Percentiles rank a stretch among this genome's conserved stretches.
phyloP scores from a whole-genome alignment of 2,888 invertebrate genomes.

The Sympetrum striolatum region DNA sequence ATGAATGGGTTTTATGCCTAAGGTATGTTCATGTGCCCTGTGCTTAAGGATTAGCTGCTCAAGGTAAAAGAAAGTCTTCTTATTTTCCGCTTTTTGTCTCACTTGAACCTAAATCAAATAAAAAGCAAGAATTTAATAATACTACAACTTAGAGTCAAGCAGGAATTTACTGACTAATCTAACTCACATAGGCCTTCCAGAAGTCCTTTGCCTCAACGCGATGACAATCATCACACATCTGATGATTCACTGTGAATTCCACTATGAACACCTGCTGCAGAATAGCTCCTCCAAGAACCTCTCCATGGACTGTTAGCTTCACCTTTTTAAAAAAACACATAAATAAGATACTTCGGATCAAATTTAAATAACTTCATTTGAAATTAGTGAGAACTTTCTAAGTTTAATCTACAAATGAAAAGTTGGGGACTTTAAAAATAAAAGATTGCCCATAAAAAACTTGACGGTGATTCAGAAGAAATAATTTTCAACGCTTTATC shows the following conservation, averaged over 20 bases:
- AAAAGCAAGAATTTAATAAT: background rate
- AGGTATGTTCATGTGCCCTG: slow-evolving; percentile 86
- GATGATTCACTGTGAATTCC: slow-evolving; percentile 88
- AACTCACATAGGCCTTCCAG: slow-evolving; percentile 82
- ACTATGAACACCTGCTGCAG: slow-evolving; percentile 95
- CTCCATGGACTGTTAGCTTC: slow-evolving; percentile 93
- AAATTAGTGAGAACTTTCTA: no score
- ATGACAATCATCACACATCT: slow-evolving; percentile 98
- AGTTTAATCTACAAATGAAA: no score
- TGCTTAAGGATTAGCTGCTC: slow-evolving; percentile 97
- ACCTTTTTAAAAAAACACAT: slow-evolving; percentile 60
- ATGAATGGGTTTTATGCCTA: slow-evolving; percentile 85
- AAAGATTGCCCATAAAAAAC: no score
- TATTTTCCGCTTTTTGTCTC: slow-evolving; percentile 86
- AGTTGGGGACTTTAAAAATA: no score
- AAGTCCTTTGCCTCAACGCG: slow-evolving; percentile 96
- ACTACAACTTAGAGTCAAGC: background rate
- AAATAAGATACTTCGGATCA: no score
- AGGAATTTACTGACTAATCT: background rate
- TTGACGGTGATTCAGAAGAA: no score
- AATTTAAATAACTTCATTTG: no score
- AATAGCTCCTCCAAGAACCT: slow-evolving; percentile 88
- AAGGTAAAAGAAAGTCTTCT: slow-evolving; percentile 96
- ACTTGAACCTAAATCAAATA: slow-evolving; percentile 75
- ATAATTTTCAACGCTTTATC: no score